Base-by-base conservation (phyloP, 2,888 invertebrate species). In the Athetis lepigone region DNA sequence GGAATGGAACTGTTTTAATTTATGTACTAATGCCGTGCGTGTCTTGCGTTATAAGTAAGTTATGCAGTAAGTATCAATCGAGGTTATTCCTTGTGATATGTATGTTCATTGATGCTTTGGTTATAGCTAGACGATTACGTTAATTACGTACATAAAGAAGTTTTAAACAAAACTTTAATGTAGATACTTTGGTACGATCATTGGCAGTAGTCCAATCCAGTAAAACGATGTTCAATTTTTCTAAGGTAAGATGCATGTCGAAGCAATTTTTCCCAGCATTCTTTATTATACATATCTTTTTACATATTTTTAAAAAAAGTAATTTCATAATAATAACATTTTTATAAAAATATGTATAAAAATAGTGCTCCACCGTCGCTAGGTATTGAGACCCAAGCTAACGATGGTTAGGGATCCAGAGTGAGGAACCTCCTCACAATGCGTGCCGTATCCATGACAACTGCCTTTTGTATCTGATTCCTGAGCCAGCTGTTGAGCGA, bases 181-280 rank as follows among this genome's bases (percentile, higher is more conserved):
- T 46, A 8, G 2, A 40, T n/a, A 42, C n/a, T 47, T n/a, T 16
- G 18, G n/a, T 8, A 56, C 42, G 2, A 37, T 66, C 49, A 37
- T 66, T 57, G 66, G 57, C 67, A 57, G 23, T 37, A 21, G 19
- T 25, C 65, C 57, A 65, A 66, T 11, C 19, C 19, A 57, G 42
- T 45, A 66, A 57, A 66, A 21, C n/a, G 18, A 52, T 61, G 62
- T 1, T 2, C 33, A 13, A 33, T 4, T 4, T 33, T 33, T 46
- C 29, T 63, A 37, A 63, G 42, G 18, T 19, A 33, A 49, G 19
- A 43, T 39, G 47, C n/a, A 39, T 40, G 23, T 57, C 51, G 27
- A n/a, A n/a, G n/a, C n/a, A n/a, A n/a, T n/a, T n/a, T n/a, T n/a
- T n/a, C n/a, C n/a, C n/a, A n/a, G n/a, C n/a, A n/a, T n/a, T n/a